Conservation (phyloP, 2,113 vertebrate genomes). For the Chloebia gouldiae region DNA sequence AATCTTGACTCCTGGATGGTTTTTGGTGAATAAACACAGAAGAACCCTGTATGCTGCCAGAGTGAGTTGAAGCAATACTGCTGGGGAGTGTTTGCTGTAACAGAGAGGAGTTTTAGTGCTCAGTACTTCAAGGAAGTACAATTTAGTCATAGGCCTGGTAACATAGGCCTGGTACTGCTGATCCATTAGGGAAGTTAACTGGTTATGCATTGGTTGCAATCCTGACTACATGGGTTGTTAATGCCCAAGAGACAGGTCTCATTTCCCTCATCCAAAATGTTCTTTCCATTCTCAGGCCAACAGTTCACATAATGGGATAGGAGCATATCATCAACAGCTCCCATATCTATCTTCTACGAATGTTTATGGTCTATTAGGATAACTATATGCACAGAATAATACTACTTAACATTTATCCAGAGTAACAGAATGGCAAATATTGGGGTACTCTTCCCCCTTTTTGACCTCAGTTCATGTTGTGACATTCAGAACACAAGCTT, state of each 20-base stretch:
- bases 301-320: background rate
- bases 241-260: background rate
- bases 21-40: background rate
- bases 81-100: background rate
- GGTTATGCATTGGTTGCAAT: background rate
- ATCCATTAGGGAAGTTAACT: background rate
- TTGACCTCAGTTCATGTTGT: background rate
- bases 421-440: background rate
- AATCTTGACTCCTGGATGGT: background rate
- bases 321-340: background rate
- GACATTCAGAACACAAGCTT: background rate
- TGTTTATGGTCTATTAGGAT: background rate
- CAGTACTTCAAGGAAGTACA: background rate
- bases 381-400: background rate
- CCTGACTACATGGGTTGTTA: background rate
- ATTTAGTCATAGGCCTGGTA: background rate
- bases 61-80: background rate
- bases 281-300: background rate
- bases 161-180: background rate
- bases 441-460: background rate
- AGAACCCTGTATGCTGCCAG: background rate
- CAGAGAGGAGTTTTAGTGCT: background rate
- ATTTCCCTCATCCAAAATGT: background rate
- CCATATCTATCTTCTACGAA: background rate
- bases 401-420: background rate